Evolutionary conservation across 2,888 invertebrate genomes (phyloP), one percentile per base, ranked within the genome.

Genomic region (Tachina fera): DNA sequence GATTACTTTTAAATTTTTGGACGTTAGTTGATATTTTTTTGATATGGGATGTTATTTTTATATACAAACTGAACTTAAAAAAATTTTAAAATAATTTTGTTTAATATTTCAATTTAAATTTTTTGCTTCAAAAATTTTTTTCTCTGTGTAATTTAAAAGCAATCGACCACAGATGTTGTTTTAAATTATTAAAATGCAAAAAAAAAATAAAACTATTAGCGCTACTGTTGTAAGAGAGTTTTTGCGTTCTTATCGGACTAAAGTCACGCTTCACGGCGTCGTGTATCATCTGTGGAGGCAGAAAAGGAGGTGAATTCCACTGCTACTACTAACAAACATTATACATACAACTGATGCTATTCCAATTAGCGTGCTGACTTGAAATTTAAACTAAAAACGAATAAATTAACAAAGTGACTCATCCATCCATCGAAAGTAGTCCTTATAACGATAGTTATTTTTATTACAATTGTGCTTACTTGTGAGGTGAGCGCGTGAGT

Each of bases 201-300:
- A 65, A 75, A 13, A 16, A 56, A 19, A 19, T 47, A 43, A 79
- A 75, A 80, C 74, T 86, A 83, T 83, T 79, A 83, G 76, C 13
- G 79, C 86, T 83, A 67, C 75, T 83, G 83, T 83, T 56, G 22
- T 13, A 80, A 56, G n/a, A 72, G 39, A 58, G 41, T 61, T 58
- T 72, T 58, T 76, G 75, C 74, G 88, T 90, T 91, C 91, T 91
- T 91, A 91, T 91, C 91, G 91, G 91, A 91, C 89, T 89, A 88
- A 87, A 89, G 91, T 91, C 90, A 89, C 91, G 91, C 91, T 89
- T 89, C 89, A 90, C 86, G 88, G 89, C 89, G 89, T 89, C 71
- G 65, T 63, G 78, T 67, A 76, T 67, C 68, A 82, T 75, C 75
- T 63, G 78, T 68, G 63, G 49, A 10, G 68, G 41, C 31, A 77